phyloP scores from a whole-genome alignment of 2,888 invertebrate genomes.

The Mesoligia furuncula region DNA sequence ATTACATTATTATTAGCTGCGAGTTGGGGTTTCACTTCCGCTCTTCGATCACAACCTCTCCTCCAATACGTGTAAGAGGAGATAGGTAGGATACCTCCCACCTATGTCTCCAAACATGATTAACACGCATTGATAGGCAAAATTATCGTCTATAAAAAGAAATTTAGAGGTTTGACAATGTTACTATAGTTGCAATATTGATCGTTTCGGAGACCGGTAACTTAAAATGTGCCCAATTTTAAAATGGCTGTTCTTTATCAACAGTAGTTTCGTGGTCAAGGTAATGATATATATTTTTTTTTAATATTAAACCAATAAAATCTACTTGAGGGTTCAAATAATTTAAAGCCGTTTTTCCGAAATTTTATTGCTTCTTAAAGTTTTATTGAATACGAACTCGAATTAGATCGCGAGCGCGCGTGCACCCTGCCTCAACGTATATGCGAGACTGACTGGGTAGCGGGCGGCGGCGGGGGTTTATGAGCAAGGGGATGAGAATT shows the following conservation, averaged over 20 bases:
- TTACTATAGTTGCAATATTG: neutral
- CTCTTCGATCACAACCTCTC: too few species aligned
- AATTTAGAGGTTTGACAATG: neutral
- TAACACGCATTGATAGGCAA: neutral
- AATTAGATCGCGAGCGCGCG: neutral
- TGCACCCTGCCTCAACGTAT: conserved; percentile 3
- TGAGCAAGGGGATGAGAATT: conserved; percentile 19
- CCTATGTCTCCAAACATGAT: neutral
- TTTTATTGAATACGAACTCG: conserved; percentile 5
- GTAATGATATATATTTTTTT: neutral
- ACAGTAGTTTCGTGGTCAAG: neutral
- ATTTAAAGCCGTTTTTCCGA: neutral
- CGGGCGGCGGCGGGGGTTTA: neutral
- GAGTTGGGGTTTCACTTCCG: too few species aligned
- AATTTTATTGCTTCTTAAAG: neutral
- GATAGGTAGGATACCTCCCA: too few species aligned
- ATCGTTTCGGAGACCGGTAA: neutral
- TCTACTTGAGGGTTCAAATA: neutral
- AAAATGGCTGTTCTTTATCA: neutral
- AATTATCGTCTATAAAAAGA: neutral
- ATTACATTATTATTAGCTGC: too few species aligned
- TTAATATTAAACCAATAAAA: neutral
- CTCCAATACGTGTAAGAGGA: too few species aligned
- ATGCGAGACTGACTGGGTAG: conserved; percentile 12
- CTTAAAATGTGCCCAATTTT: neutral